phyloP scores from a whole-genome alignment of 2,797 vertebrate genomes.

The Sandelia bainsii region DNA sequence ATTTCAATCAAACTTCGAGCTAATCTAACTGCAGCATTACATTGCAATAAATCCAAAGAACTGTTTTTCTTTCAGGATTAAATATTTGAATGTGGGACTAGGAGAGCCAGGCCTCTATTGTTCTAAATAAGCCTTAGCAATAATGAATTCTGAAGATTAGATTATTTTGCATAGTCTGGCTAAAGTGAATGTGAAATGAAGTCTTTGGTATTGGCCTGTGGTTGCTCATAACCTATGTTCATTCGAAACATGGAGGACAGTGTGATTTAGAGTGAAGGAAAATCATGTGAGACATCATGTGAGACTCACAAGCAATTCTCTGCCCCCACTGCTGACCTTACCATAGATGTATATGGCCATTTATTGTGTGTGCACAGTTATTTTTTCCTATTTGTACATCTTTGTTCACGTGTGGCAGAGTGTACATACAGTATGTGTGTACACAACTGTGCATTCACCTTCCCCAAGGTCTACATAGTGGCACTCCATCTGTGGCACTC shows the following conservation, averaged over 20 bases:
- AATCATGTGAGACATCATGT: background rate
- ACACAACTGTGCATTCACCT: conserved; percentile 64
- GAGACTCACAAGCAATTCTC: background rate
- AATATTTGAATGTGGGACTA: conserved; percentile 3
- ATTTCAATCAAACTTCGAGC: conserved; percentile 16
- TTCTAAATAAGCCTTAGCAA: conserved; percentile 23
- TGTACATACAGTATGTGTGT: conserved; percentile 26
- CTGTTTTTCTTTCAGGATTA: conserved; percentile 44
- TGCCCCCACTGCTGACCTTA: conserved; percentile 20
- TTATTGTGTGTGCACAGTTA: conserved; percentile 13
- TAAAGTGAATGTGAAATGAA: background rate
- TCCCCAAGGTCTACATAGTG: conserved; percentile 77
- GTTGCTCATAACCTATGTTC: background rate
- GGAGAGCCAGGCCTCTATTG: conserved; percentile 9
- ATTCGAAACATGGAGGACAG: background rate
- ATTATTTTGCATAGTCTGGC: conserved; percentile 6
- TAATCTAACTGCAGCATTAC: conserved; percentile 52
- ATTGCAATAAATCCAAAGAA: conserved; percentile 32
- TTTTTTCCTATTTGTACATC: conserved; percentile 26
- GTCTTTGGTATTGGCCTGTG: background rate
- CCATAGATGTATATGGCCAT: conserved; percentile 19
- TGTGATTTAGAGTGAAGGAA: conserved; percentile 2
- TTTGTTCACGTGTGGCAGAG: conserved; percentile 29
- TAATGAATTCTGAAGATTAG: background rate
- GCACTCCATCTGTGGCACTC: conserved; percentile 82